Base-by-base conservation (phyloP, 2,888 invertebrate genomes). In the Amiota mariae region DNA sequence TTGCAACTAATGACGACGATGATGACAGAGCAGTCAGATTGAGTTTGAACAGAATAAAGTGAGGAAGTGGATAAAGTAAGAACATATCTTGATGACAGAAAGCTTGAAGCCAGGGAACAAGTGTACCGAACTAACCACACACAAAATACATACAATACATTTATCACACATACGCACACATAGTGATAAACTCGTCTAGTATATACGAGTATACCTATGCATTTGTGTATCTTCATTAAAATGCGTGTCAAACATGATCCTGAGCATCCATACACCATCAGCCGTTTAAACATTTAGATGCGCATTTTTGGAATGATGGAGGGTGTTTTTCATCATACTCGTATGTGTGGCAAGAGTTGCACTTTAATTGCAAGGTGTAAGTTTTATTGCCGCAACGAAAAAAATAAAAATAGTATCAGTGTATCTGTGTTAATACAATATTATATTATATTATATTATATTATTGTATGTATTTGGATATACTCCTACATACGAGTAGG, bases 321-420 rank as follows among this genome's bases (percentile, higher is more conserved):
- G 8, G 36, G 1, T 36, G 36, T 36, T 2, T 36, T 36, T 36
- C 8, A 36, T 6, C 36, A 36, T 36, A n/a, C n/a, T n/a, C n/a
- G n/a, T n/a, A 6, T 36, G 36, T 36, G 36, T 36, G 6, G 63
- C 63, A 24, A 15, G n/a, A 20, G 66, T 48, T 70, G 76, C 57
- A 73, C 73, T 74, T 71, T 72, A 71, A 71, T 74, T 72, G 74
- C 18, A 70, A 74, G 74, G 76, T 74, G 76, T 72, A 74, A 74
- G 74, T 71, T 72, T 76, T 71, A 72, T 56, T 73, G 71, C 76
- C 51, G 36, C 67, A 68, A 15, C 54, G 24, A 24, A 54, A 54
- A 51, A 54, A 36, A 68, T 54, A 68, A 68, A 24, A 36, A 68
- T 36, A 51, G 11, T 18, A 18, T 48, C 3, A 20, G n/a, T 59